phyloP scores from a whole-genome alignment of 2,888 invertebrate genomes.

The Drosophila falleni region DNA sequence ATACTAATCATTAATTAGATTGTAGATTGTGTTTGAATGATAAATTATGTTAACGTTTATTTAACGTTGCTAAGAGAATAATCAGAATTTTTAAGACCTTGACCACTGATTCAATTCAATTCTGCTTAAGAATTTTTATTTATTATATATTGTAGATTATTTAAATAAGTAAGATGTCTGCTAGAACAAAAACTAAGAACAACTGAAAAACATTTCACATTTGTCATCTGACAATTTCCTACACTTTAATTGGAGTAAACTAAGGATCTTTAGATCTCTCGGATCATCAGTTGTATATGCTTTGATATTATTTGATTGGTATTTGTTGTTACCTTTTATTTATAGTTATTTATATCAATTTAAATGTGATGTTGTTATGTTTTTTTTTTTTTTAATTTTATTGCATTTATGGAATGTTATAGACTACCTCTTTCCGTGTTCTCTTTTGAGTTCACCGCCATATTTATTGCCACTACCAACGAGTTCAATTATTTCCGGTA shows the following conservation, averaged over 20 bases:
- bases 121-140: constrained; percentile 6
- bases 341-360: constrained; percentile 38
- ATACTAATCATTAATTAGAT: constrained; percentile 29
- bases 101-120: constrained; percentile 6
- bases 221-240: constrained; percentile 11
- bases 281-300: constrained; percentile 16
- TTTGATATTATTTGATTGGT: constrained; percentile 55
- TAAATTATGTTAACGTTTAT: not conserved
- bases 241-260: not conserved
- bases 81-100: constrained; percentile 28
- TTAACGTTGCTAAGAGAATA: constrained; percentile 10
- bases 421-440: constrained; percentile 99
- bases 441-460: constrained; percentile 99
- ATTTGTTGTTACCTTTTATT: constrained; percentile 47
- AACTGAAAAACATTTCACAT: constrained; percentile 5
- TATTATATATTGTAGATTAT: not conserved
- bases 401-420: constrained; percentile 62
- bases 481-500: constrained; percentile 99
- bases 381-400: constrained; percentile 42
- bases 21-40: constrained; percentile 26
- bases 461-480: constrained; percentile 99
- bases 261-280: constrained; percentile 20
- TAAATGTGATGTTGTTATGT: constrained; percentile 54
- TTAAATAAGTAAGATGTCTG: constrained; percentile 7
- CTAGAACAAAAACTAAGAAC: constrained; percentile 8